Conservation (phyloP, 2,113 vertebrate genomes). For the Cebidichthys violaceus region DNA sequence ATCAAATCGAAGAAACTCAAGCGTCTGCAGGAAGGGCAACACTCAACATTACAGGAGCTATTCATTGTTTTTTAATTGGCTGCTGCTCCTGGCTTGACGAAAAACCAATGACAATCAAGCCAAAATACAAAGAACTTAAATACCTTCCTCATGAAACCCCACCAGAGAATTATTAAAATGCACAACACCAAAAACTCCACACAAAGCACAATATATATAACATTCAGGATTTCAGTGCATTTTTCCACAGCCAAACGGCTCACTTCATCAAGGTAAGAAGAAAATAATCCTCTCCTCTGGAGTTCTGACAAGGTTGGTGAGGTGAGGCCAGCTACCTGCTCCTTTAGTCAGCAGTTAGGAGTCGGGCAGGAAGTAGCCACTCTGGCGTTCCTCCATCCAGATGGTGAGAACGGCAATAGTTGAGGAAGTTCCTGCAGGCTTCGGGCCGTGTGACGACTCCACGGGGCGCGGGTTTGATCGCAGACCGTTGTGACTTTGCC, state of each 20-base stretch:
- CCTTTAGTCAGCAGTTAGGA: background rate
- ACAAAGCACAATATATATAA: background rate
- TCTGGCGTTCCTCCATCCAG: background rate
- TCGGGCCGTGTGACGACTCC: background rate
- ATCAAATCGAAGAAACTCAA: background rate
- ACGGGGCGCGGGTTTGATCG: background rate
- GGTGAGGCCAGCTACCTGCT: background rate
- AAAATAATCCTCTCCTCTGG: background rate
- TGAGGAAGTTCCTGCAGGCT: constrained; percentile 3
- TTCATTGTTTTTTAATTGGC: background rate
- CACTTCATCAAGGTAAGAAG: background rate
- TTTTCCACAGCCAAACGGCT: background rate
- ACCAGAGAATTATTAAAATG: background rate
- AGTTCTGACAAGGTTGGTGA: background rate
- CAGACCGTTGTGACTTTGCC: background rate
- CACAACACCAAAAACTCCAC: background rate
- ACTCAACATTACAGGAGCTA: background rate
- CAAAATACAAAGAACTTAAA: background rate
- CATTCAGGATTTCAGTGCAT: background rate
- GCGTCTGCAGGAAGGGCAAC: background rate
- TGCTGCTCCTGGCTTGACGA: background rate
- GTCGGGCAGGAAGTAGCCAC: constrained; percentile 15
- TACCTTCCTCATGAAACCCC: background rate
- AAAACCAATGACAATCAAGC: too few species aligned
- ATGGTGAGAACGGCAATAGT: background rate